These are phyloP conservation scores for Neocrepidodera transversa DNA, from an alignment of 2,888 invertebrate species.

Conservation along the genomic window DNA sequence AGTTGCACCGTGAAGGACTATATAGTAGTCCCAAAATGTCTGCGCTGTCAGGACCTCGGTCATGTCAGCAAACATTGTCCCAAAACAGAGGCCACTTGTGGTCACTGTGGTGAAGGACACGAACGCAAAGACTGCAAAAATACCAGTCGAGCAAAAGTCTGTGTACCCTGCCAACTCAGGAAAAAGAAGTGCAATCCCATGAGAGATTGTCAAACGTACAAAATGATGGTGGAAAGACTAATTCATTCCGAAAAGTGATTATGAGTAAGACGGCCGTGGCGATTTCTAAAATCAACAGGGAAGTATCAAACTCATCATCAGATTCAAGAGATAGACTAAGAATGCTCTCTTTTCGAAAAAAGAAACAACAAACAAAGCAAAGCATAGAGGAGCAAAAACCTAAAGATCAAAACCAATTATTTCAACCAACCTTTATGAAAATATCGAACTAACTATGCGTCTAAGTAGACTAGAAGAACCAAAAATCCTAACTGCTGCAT, in stretches of 20 bases:
- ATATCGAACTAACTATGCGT: constrained; percentile 14
- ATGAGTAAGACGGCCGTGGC: no score
- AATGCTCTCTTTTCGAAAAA: no score
- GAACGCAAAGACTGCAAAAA: constrained; percentile 11
- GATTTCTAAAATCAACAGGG: no score
- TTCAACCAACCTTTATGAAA: no score
- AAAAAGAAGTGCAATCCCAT: neutral
- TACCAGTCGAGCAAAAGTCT: neutral
- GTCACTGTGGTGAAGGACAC: constrained; percentile 10
- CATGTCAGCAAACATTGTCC: constrained; percentile 12
- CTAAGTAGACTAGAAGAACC: constrained; percentile 5
- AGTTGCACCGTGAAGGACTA: neutral
- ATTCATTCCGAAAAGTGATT: no score
- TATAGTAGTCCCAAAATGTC: constrained; percentile 11
- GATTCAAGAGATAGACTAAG: no score
- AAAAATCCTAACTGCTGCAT: neutral
- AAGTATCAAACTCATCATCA: no score
- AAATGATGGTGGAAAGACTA: no score
- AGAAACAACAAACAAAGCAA: no score
- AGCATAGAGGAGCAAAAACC: no score
- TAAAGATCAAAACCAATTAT: no score
- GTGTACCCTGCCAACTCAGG: neutral
- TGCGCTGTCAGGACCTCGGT: constrained; percentile 10
- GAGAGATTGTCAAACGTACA: no score
- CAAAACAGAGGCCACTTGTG: neutral